Conservation (phyloP, 1,140 invertebrate genomes). For the Trichoplusia ni region DNA sequence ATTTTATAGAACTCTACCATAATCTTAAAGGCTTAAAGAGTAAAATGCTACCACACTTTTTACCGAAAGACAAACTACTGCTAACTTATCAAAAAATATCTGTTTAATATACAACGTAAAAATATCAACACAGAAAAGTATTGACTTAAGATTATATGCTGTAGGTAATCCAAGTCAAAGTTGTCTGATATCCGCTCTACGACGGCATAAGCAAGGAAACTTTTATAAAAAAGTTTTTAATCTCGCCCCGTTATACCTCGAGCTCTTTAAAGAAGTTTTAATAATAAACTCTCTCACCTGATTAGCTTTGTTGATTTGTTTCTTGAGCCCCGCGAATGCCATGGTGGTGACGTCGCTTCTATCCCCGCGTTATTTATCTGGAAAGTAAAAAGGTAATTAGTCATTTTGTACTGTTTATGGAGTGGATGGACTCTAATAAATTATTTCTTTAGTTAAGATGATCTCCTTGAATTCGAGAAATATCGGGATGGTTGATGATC, state of each 20-base stretch:
- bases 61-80: neutral
- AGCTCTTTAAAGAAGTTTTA: constrained; percentile 4
- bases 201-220: constrained; percentile 27
- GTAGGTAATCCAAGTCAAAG: neutral
- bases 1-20: too few species aligned
- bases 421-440: too few species aligned
- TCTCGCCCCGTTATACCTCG: constrained; percentile 20
- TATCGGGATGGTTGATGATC: too few species aligned
- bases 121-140: neutral
- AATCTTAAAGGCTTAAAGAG: too few species aligned
- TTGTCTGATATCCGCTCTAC: neutral
- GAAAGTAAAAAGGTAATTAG: constrained; percentile 38
- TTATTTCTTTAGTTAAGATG: too few species aligned
- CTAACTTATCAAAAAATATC: neutral
- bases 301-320: constrained; percentile 99
- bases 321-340: constrained; percentile 98
- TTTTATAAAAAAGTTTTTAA: constrained; percentile 42
- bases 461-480: too few species aligned
- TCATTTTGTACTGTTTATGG: too few species aligned
- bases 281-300: constrained; percentile 85
- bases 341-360: constrained; percentile 82
- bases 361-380: constrained; percentile 42
- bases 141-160: constrained; percentile 8
- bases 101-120: neutral
- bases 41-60: too few species aligned